These are phyloP conservation scores for Scaptomyza montana DNA, from an alignment of 1,140 invertebrate genomes.

Conservation along the genomic window DNA sequence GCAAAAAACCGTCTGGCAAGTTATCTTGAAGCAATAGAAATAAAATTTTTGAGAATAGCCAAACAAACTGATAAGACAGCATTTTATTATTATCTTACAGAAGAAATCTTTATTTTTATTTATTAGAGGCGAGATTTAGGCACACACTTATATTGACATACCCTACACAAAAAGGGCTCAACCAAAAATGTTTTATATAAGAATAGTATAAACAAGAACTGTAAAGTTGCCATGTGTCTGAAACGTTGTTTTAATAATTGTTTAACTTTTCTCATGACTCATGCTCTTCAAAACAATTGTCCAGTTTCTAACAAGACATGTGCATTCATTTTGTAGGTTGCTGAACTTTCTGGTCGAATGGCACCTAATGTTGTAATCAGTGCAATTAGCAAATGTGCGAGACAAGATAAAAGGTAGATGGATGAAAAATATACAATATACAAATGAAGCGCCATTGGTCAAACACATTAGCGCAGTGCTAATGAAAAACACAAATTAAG, in stretches of 20 bases:
- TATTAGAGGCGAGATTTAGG: neutral
- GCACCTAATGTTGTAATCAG: slow-evolving; percentile 42
- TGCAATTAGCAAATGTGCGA: slow-evolving; percentile 32
- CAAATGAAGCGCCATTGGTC: slow-evolving; percentile 30
- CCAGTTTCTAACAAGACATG: neutral
- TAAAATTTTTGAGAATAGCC: neutral
- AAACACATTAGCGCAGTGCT: slow-evolving; percentile 53
- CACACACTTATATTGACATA: neutral
- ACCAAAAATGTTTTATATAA: too few relatives aligned
- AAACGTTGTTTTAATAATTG: too few relatives aligned
- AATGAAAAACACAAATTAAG: slow-evolving; percentile 2
- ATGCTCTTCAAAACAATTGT: neutral
- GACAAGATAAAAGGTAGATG: slow-evolving; percentile 6
- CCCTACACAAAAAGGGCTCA: too few relatives aligned
- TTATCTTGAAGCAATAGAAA: neutral
- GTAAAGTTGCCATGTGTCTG: too few relatives aligned
- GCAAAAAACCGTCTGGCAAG: neutral
- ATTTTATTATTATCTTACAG: neutral
- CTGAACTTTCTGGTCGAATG: slow-evolving; percentile 23
- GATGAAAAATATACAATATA: slow-evolving; percentile 15
- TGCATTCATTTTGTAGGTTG: slow-evolving; percentile 9
- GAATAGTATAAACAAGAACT: too few relatives aligned
- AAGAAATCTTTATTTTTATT: neutral
- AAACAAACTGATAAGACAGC: neutral
- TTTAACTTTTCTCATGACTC: neutral